phyloP scores from a whole-genome alignment of 2,888 invertebrate genomes.

The Standfussiana lucernea region DNA sequence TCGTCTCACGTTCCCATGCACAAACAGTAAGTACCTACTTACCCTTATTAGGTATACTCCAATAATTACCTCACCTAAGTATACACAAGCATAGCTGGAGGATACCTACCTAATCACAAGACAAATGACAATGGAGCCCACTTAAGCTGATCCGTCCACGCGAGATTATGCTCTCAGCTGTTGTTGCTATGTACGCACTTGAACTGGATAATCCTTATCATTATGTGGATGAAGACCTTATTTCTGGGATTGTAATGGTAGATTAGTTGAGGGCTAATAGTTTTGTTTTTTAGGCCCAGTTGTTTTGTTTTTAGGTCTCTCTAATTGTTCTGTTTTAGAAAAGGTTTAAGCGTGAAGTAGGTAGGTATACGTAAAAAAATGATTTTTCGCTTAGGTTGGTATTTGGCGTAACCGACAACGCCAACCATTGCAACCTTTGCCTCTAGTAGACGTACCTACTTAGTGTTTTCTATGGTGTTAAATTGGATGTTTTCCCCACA shows the following conservation, averaged over 20 bases:
- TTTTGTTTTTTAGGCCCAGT: slow-evolving; percentile 18
- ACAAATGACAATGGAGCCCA: slow-evolving; percentile 72
- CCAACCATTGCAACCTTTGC: background rate
- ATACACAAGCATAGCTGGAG: slow-evolving; percentile 40
- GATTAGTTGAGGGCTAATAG: slow-evolving; percentile 33
- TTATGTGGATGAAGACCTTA: slow-evolving; percentile 47
- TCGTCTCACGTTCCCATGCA: background rate
- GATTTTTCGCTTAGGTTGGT: background rate
- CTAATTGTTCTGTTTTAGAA: background rate
- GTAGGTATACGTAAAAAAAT: background rate
- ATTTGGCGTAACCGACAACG: background rate
- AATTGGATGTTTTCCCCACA: too few species aligned
- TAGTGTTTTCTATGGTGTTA: background rate
- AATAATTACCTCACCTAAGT: slow-evolving; percentile 56
- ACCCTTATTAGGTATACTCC: slow-evolving; percentile 38
- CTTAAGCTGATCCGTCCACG: slow-evolving; percentile 72
- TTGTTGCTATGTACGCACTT: slow-evolving; percentile 55
- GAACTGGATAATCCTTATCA: slow-evolving; percentile 53
- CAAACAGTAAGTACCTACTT: background rate
- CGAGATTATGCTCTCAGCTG: slow-evolving; percentile 68
- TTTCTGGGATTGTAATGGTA: slow-evolving; percentile 27
- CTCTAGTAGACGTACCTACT: background rate
- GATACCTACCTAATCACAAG: slow-evolving; percentile 69
- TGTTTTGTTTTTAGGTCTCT: slow-evolving; percentile 1
- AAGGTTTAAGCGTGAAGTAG: background rate